Percentiles rank a stretch among this genome's conserved stretches.
phyloP scores from a whole-genome alignment of 2,797 vertebrate genomes.

The Neoniphon sammara region DNA sequence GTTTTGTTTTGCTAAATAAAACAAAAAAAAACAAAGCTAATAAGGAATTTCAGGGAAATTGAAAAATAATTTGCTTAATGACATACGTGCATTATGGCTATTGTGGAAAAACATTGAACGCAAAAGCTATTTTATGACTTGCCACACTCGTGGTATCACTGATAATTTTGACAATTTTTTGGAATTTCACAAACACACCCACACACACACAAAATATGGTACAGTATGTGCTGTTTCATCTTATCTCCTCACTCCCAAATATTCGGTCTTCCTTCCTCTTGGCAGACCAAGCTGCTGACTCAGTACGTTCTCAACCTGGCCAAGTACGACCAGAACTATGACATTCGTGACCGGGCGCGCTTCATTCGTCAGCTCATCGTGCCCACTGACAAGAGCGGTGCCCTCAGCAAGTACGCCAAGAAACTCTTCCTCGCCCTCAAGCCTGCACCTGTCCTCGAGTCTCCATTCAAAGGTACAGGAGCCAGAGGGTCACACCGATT shows the following conservation, averaged over 20 bases:
- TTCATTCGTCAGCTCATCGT: conserved; percentile 98
- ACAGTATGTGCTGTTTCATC: neutral
- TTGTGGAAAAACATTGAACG: no score
- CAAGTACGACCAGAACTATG: conserved; percentile 99
- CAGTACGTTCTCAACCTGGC: conserved; percentile 98
- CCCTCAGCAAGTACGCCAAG: conserved; percentile 96
- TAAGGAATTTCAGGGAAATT: no score
- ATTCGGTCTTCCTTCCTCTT: neutral
- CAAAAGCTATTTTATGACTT: no score
- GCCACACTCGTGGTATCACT: no score
- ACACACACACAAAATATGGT: neutral
- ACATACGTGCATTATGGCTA: no score
- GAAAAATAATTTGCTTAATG: no score
- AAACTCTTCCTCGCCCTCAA: conserved; percentile 98
- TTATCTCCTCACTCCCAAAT: neutral
- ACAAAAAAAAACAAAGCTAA: no score
- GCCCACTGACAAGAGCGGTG: conserved; percentile 94
- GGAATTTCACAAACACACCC: no score
- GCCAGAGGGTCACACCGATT: neutral
- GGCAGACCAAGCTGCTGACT: conserved; percentile 95
- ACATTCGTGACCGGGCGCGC: conserved; percentile 95
- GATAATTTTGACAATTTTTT: no score
- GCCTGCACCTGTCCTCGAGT: conserved; percentile 95
- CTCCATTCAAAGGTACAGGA: conserved; percentile 95
- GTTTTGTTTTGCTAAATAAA: no score